These are phyloP conservation scores for Lycodopsis pacificus DNA, from an alignment of 2,797 vertebrate genomes.

Conservation along the genomic window DNA sequence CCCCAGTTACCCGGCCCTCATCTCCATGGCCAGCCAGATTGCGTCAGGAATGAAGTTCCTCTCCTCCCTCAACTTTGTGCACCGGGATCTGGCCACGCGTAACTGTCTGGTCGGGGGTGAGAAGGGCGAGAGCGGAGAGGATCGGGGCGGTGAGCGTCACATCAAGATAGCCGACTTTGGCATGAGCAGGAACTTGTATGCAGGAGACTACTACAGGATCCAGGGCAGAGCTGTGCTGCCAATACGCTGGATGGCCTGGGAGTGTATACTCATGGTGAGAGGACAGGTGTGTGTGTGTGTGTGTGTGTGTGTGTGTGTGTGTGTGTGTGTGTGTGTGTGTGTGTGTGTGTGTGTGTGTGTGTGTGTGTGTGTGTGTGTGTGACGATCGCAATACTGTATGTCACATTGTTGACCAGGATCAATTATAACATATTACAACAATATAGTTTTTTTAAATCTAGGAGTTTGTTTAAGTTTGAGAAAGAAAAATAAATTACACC, in stretches of 20 bases:
- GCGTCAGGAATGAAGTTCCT: slow-evolving; percentile 95
- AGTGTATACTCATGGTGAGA: slow-evolving; percentile 95
- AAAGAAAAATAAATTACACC: neutral
- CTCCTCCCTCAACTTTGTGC: slow-evolving; percentile 93
- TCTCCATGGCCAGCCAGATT: slow-evolving; percentile 92
- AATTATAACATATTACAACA: neutral
- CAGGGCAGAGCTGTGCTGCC: slow-evolving; percentile 94
- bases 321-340: slow-evolving; percentile 21
- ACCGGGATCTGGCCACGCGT: slow-evolving; percentile 92
- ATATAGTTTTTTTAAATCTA: neutral
- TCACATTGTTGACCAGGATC: neutral
- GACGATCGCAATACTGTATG: neutral
- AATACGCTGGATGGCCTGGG: slow-evolving; percentile 98
- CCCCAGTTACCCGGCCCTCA: slow-evolving; percentile 88
- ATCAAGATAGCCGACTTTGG: slow-evolving; percentile 97
- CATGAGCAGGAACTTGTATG: slow-evolving; percentile 94
- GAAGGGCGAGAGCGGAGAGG: slow-evolving; percentile 85
- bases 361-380: neutral
- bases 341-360: neutral
- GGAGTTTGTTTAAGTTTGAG: neutral
- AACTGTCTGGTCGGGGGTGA: slow-evolving; percentile 94
- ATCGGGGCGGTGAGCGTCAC: slow-evolving; percentile 84
- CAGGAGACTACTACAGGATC: slow-evolving; percentile 93
- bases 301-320: slow-evolving; percentile 15
- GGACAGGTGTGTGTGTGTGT: neutral